A percentile compares a stretch with the other conserved stretches of the same genome.
phyloP scores from a whole-genome alignment of 2,888 invertebrate genomes.

The Strigamia crassipes region DNA sequence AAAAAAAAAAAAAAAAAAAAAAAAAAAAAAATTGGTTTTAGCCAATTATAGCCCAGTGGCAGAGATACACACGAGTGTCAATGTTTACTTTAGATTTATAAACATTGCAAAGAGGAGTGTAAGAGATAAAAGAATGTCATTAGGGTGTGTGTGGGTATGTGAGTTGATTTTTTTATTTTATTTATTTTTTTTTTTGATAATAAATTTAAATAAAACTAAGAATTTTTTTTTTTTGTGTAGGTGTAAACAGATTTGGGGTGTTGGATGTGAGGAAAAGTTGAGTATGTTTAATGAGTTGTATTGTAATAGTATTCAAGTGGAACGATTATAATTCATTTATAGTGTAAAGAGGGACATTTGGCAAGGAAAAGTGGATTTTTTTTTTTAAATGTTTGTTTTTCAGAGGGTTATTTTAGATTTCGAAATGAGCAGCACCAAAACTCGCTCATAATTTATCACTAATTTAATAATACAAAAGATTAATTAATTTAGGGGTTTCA shows the following conservation, averaged over 20 bases:
- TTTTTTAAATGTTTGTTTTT: too few relatives aligned
- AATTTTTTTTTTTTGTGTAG: neutral
- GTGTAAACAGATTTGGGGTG: neutral
- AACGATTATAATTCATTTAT: neutral
- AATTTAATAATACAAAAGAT: too few relatives aligned
- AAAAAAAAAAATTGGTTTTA: neutral
- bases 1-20: too few relatives aligned
- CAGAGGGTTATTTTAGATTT: too few relatives aligned
- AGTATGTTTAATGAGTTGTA: neutral
- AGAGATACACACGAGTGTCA: neutral
- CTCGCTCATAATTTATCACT: too few relatives aligned
- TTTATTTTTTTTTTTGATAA: neutral
- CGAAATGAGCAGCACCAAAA: too few relatives aligned
- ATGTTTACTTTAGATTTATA: constrained; percentile 13
- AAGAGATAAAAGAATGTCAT: constrained; percentile 13
- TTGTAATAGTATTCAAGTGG: neutral
- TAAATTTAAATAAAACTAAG: neutral
- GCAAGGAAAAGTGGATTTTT: too few relatives aligned
- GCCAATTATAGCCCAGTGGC: constrained; percentile 20
- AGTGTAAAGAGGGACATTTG: too few relatives aligned
- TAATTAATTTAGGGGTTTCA: too few relatives aligned
- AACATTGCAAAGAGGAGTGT: constrained; percentile 11
- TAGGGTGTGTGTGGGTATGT: neutral
- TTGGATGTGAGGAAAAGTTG: neutral
- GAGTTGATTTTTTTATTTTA: neutral